These are phyloP conservation scores for Cryptotis parvus DNA, from an alignment of 2,113 vertebrate genomes.

Conservation along the genomic window DNA sequence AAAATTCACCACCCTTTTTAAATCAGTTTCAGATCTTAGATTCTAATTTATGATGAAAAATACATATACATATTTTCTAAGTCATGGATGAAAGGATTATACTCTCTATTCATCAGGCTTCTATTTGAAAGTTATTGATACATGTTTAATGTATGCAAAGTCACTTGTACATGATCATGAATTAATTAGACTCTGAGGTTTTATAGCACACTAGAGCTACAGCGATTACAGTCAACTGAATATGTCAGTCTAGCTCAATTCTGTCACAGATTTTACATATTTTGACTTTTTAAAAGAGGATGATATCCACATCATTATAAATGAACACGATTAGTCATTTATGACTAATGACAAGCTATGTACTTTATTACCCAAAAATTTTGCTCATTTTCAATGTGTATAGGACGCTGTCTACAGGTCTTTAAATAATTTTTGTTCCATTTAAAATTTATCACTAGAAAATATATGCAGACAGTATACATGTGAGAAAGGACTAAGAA, in stretches of 20 bases:
- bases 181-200: not conserved
- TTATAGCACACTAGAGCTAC: not conserved
- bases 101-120: not conserved
- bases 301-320: not conserved
- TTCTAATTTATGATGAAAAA: conserved; percentile 31
- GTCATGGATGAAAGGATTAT: not conserved
- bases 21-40: conserved; percentile 25
- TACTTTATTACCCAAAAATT: not conserved
- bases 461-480: not conserved
- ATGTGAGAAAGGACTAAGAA: not conserved
- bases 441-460: not conserved
- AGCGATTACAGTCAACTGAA: not conserved
- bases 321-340: not conserved
- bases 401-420: not conserved
- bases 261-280: not conserved
- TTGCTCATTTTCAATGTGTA: not conserved
- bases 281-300: conserved; percentile 19
- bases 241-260: conserved; percentile 3
- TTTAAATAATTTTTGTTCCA: conserved; percentile 1
- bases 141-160: not conserved
- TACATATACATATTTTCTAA: not conserved
- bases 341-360: not conserved
- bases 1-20: conserved; percentile 24
- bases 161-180: not conserved
- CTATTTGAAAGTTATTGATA: not conserved